These are phyloP conservation scores for Coptotermes formosanus DNA, from an alignment of 1,140 invertebrate genomes.

Conservation along the genomic window DNA sequence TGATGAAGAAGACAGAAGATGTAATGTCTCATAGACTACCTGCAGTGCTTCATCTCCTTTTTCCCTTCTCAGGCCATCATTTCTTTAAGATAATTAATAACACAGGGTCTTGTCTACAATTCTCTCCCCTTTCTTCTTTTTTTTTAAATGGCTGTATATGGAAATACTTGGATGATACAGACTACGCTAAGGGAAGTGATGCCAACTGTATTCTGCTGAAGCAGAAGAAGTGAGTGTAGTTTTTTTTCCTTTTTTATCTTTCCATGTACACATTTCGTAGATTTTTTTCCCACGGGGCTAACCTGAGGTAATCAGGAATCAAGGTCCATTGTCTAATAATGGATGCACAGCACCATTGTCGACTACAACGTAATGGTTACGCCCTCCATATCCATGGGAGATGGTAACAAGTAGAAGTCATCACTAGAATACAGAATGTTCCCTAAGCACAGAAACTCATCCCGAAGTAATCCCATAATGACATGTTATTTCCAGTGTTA, in stretches of 20 bases:
- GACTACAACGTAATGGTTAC: neutral
- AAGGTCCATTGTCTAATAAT: constrained; percentile 10
- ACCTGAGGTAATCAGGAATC: neutral
- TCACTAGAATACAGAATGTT: neutral
- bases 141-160: neutral
- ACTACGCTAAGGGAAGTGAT: neutral
- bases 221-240: neutral
- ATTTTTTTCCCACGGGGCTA: constrained; percentile 7
- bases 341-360: neutral
- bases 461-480: too few species aligned
- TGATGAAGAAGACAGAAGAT: constrained; percentile 11
- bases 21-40: constrained; percentile 10
- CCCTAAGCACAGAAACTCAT: neutral
- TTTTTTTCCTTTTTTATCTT: neutral
- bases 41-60: neutral
- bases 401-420: neutral
- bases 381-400: neutral
- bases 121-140: neutral
- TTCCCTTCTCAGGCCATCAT: neutral
- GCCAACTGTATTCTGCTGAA: neutral
- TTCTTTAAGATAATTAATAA: neutral
- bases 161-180: neutral
- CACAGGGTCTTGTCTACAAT: neutral
- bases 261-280: neutral
- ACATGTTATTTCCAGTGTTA: too few species aligned